Evolutionary conservation across 64 coral and sea anemone genomes (phyloP).

Genomic region (Montipora efflorescens): DNA sequence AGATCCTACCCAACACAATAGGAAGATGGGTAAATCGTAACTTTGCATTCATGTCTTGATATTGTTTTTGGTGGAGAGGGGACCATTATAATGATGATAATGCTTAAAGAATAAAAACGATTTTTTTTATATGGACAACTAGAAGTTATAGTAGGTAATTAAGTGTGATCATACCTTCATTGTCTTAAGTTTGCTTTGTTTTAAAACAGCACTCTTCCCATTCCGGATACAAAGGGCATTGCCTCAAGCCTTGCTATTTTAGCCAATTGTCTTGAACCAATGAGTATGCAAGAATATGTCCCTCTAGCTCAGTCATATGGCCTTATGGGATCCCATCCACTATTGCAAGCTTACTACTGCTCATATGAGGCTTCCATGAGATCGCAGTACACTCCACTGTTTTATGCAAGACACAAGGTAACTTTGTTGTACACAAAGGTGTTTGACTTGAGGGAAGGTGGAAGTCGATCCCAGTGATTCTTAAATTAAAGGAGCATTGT

Average conservation of each 20-base stretch:
- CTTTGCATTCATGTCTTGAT: too few relatives aligned
- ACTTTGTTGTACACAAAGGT: too few relatives aligned
- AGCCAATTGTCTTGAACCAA: constrained; percentile 78
- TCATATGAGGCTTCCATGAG: constrained; percentile 66
- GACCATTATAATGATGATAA: too few relatives aligned
- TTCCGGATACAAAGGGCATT: constrained; percentile 64
- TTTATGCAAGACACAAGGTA: constrained; percentile 82
- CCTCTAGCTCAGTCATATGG: constrained; percentile 44
- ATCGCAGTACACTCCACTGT: constrained; percentile 75
- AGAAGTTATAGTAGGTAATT: too few relatives aligned
- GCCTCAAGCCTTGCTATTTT: constrained; percentile 76
- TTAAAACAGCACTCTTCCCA: constrained; percentile 40
- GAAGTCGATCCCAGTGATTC: too few relatives aligned
- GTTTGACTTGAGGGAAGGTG: too few relatives aligned
- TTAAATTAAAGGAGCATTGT: too few relatives aligned
- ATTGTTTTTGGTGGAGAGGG: too few relatives aligned
- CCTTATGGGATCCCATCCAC: constrained; percentile 69
- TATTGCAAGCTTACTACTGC: constrained; percentile 82
- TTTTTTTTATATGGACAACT: too few relatives aligned
- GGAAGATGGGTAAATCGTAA: too few relatives aligned
- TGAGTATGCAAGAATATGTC: constrained; percentile 73
- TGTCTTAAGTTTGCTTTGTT: background rate
- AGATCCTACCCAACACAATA: too few relatives aligned
- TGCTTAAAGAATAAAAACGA: too few relatives aligned
- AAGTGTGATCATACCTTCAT: background rate